These are phyloP conservation scores for Yponomeuta malinellus DNA, from an alignment of 2,888 invertebrate genomes.

Conservation along the genomic window DNA sequence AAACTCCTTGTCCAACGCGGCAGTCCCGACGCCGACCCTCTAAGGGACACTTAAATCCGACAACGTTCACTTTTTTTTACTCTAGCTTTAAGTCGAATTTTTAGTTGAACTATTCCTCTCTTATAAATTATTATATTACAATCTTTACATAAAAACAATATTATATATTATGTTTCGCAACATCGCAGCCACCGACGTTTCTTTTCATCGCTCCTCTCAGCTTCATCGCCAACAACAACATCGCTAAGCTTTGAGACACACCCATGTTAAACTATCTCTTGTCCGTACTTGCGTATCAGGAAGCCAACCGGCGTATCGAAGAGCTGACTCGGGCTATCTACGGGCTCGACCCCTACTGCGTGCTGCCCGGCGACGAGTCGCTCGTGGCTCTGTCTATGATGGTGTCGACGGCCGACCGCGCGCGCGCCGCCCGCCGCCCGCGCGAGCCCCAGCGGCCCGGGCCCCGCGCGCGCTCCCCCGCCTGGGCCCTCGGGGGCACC, in stretches of 20 bases:
- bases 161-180: conserved; percentile 35
- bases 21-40: conserved; percentile 86
- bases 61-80: conserved; percentile 25
- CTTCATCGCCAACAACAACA: conserved; percentile 33
- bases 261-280: conserved; percentile 63
- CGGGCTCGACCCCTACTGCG: conserved; percentile 84
- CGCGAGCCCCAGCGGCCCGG: conserved; percentile 54
- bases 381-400: conserved; percentile 66
- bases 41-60: conserved; percentile 77
- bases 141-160: conserved; percentile 30
- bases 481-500: conserved; percentile 83
- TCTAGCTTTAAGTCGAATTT: conserved; percentile 49
- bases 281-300: conserved; percentile 80
- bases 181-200: conserved; percentile 62
- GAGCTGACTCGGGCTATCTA: conserved; percentile 82
- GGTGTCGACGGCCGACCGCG: conserved; percentile 42
- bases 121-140: conserved; percentile 44
- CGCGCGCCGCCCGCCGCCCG: conserved; percentile 32
- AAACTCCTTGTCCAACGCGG: conserved; percentile 91
- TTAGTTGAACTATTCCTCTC: conserved; percentile 47
- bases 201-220: conserved; percentile 43
- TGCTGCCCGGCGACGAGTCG: conserved; percentile 76
- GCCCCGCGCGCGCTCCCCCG: conserved; percentile 77
- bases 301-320: conserved; percentile 82
- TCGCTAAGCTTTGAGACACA: conserved; percentile 32